A percentile compares a stretch with the other conserved stretches of the same genome.
Conservation (phyloP, 2,113 vertebrate genomes). For the Oplegnathus fasciatus region DNA sequence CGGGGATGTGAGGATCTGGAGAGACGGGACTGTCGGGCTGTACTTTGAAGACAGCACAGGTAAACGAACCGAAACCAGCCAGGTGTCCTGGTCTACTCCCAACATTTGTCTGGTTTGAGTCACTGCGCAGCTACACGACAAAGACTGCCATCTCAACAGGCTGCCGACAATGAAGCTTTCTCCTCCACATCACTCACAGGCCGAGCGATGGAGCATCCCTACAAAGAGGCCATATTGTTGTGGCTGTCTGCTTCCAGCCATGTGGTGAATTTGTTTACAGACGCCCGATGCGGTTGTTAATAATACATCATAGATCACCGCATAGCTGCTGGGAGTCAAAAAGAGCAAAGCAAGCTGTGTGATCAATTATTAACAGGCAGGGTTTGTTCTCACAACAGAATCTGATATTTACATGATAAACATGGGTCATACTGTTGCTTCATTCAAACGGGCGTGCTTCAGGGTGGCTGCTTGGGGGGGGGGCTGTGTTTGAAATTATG, state of each 20-base stretch:
- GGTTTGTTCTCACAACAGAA: background rate
- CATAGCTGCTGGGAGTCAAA: constrained; percentile 19
- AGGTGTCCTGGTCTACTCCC: background rate
- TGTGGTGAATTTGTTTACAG: constrained; percentile 77
- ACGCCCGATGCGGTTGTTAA: constrained; percentile 35
- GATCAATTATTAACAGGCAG: background rate
- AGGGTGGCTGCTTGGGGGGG: background rate
- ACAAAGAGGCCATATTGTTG: constrained; percentile 75
- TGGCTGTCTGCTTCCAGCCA: constrained; percentile 66
- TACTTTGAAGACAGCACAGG: constrained; percentile 73
- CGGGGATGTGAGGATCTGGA: constrained; percentile 87
- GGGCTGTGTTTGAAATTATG: background rate
- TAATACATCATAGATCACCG: constrained; percentile 38
- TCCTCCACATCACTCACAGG: constrained; percentile 37
- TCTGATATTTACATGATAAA: constrained; percentile 15
- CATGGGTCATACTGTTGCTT: background rate
- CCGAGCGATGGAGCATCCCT: constrained; percentile 54
- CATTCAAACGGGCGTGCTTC: background rate
- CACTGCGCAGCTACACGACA: constrained; percentile 4
- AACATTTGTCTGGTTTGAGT: background rate
- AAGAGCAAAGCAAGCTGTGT: background rate
- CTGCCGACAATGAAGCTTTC: constrained; percentile 2
- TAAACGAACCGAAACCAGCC: constrained; percentile 53
- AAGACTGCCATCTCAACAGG: background rate
- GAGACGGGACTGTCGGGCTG: constrained; percentile 88